These are phyloP conservation scores for Drosophila kambysellisi DNA, from an alignment of 2,888 invertebrate genomes.

Conservation along the genomic window DNA sequence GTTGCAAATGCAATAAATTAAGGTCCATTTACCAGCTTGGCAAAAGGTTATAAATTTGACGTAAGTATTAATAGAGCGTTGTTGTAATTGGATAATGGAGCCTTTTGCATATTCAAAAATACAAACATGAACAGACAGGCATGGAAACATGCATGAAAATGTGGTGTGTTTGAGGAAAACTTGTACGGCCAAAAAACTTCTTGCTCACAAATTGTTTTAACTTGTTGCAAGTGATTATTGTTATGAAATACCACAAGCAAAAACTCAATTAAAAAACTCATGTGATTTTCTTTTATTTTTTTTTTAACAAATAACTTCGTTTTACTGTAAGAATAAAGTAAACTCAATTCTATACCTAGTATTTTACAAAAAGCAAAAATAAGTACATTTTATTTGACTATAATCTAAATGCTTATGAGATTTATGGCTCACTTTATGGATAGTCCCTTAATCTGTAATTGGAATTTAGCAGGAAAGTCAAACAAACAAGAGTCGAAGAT, in stretches of 20 bases:
- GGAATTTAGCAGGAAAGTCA: too few species aligned
- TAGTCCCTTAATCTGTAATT: neutral
- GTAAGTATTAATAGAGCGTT: slow-evolving; percentile 41
- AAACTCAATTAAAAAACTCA: neutral
- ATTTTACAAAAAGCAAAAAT: neutral
- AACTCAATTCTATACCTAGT: neutral
- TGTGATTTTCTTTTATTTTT: neutral
- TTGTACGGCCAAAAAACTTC: slow-evolving; percentile 8
- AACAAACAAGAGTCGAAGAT: too few species aligned
- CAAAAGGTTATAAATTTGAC: slow-evolving; percentile 63
- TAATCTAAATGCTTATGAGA: neutral
- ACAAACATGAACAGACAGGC: neutral
- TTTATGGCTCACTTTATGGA: neutral
- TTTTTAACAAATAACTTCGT: neutral
- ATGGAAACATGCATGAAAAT: neutral
- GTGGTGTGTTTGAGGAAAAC: neutral
- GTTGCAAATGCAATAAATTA: slow-evolving; percentile 66
- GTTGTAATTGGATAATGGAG: slow-evolving; percentile 7
- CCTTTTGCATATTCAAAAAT: neutral
- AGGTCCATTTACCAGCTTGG: slow-evolving; percentile 57
- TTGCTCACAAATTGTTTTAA: slow-evolving; percentile 21
- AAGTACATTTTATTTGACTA: too few species aligned
- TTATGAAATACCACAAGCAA: slow-evolving; percentile 10
- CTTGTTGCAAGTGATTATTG: slow-evolving; percentile 55
- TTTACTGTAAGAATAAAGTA: neutral